Evolutionary conservation across 2,888 invertebrate genomes (phyloP), one percentile per base, ranked within the genome.

Genomic region (Erebia aethiops): DNA sequence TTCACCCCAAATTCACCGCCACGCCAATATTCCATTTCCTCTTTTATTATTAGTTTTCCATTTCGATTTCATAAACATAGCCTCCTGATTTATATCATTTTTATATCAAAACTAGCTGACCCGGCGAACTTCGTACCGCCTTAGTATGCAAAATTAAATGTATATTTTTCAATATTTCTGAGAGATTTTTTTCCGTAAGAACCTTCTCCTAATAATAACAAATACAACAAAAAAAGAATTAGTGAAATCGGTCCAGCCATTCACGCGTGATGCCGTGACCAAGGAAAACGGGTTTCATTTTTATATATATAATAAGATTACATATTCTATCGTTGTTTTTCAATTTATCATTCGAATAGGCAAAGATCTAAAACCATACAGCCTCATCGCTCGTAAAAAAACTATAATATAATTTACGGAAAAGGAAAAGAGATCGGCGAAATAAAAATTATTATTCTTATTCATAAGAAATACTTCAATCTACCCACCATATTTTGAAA

Each of bases 1-100:
- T 78, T 79, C 82, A 87, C 87, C 85, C 87, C 71, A 75, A 68
- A 73, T 75, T 52, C 60, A 41, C 14, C 46, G 21, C 14, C 46
- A 21, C 43, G 65, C 56, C 61, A 61, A 46, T 21, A 46, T 66
- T 66, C 65, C 56, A 66, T 66, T 66, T 66, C 65, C 65, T 66
- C 46, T 66, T 66, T 56, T 56, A 54, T 66, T 66, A 66, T 66
- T 43, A 66, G 65, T 56, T 66, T 65, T 66, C 21, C 65, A 46
- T 41, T 46, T 18, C 65, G 43, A 56, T 46, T 66, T 56, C 65
- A 43, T 46, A 56, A 66, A 46, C 62, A 62, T 21, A 62, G 18
- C 21, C 18, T 62, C 13, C 21, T 62, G 43, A 21, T 49, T 49
- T 62, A 62, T 49, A 21, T 21, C 62, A 26, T 46, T 62, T 60